Base-by-base conservation (phyloP, 2,113 vertebrate species). In the Chloropsis hardwickii region DNA sequence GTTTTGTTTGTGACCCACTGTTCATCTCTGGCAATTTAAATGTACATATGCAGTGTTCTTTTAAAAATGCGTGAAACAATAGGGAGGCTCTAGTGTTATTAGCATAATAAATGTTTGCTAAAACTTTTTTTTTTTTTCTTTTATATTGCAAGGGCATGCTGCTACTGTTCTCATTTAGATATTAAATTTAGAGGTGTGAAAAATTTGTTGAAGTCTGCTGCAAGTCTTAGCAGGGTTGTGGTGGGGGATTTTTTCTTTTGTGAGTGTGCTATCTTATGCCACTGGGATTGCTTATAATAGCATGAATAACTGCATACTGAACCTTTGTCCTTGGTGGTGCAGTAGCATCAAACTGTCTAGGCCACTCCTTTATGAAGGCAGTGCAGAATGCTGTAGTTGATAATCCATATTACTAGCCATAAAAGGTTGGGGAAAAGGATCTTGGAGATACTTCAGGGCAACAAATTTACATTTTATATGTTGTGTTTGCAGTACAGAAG, bases 1-100 rank as follows among this genome's bases (percentile, higher is more conserved):
- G 86, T 79, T 92, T 86, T 94, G 71, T 80, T 86, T 97, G 74
- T 74, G 80, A 88, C 79, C 81, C 40, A 14, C 40, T 69, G 85
- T 88, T 88, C 81, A 25, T 80, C 39, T 88, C 25, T 61, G 64
- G 76, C 35, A 72, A 83, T 95, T 92, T 86, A 57, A 90, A 94
- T 92, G 51, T 86, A 79, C 37, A 31, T 65, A 70, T 53, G 37
- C 40, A 44, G 23, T 87, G 83, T 84, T 77, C 77, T 81, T 78
- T 82, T 78, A 66, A 16, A 81, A 83, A n/a, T n/a, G 22, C 67
- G 39, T 58, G 27, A 76, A 76, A 86, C 72, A 92, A 25, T 48
- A 64, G 72, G 24, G 61, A 89, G 48, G 33, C 29, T 74, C 10
- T n/a, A 44, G 27, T 62, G 39, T 92, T 84, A 84, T 44, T 86